Percentiles rank a stretch among this genome's conserved stretches.
These are phyloP conservation scores for Pao palembangensis DNA, from an alignment of 2,113 vertebrate genomes.

Conservation along the genomic window DNA sequence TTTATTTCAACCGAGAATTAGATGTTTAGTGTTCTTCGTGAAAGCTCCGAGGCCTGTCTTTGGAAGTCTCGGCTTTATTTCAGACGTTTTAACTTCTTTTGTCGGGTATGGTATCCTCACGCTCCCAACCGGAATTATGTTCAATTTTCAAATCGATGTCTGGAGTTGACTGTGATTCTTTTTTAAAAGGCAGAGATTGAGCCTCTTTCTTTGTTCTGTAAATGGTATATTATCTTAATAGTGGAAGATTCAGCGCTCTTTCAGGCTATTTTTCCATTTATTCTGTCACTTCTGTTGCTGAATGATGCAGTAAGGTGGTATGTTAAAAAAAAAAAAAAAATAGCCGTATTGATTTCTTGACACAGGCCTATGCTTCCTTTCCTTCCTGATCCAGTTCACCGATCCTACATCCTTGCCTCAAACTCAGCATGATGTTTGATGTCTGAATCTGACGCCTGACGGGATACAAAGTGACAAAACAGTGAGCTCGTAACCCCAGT, in stretches of 20 bases:
- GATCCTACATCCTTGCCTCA: slow-evolving; percentile 35
- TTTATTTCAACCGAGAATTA: slow-evolving; percentile 17
- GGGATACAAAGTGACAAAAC: slow-evolving; percentile 48
- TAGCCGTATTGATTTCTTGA: slow-evolving; percentile 61
- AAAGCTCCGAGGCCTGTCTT: background rate
- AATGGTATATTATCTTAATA: slow-evolving; percentile 20
- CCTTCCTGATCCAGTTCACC: slow-evolving; percentile 46
- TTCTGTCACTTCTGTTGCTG: slow-evolving; percentile 29
- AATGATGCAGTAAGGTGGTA: slow-evolving; percentile 60
- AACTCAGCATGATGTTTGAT: slow-evolving; percentile 27
- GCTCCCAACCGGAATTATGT: slow-evolving; percentile 37
- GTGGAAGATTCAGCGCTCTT: slow-evolving; percentile 29
- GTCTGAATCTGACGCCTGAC: slow-evolving; percentile 30
- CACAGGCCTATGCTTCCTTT: slow-evolving; percentile 37
- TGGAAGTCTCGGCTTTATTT: slow-evolving; percentile 17
- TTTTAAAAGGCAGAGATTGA: slow-evolving; percentile 49
- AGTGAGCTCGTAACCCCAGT: slow-evolving; percentile 54
- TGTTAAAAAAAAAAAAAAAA: slow-evolving; percentile 38
- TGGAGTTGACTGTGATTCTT: slow-evolving; percentile 42
- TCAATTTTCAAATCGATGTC: slow-evolving; percentile 60
- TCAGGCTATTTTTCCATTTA: slow-evolving; percentile 35
- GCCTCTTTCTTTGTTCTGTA: slow-evolving; percentile 40
- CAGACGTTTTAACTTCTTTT: slow-evolving; percentile 14
- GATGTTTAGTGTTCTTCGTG: background rate
- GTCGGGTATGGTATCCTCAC: slow-evolving; percentile 17